A percentile compares a stretch with the other conserved stretches of the same genome.
These are phyloP conservation scores for Pipa parva DNA, from an alignment of 2,113 vertebrate species.

Conservation along the genomic window DNA sequence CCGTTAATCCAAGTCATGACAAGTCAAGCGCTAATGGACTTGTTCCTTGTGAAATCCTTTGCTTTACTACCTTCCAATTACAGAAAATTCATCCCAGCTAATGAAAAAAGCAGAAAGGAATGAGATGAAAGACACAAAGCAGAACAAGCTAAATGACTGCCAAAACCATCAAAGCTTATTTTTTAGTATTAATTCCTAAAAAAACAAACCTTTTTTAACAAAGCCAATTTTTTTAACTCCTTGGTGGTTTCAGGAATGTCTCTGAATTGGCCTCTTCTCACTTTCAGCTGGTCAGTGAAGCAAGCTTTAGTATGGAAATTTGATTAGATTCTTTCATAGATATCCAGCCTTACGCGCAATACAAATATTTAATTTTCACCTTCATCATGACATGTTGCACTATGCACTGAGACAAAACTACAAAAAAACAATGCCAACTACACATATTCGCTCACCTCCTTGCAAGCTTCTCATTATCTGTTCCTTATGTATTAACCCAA, in stretches of 20 bases:
- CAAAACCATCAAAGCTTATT: conserved; percentile 19
- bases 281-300: neutral
- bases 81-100: conserved; percentile 12
- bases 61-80: conserved; percentile 10
- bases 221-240: conserved; percentile 23
- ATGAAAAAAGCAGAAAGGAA: conserved; percentile 29
- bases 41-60: conserved; percentile 6
- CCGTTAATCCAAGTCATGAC: neutral
- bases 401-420: too few relatives aligned
- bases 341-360: neutral
- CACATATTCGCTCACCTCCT: too few relatives aligned
- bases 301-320: neutral
- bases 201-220: conserved; percentile 28
- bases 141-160: conserved; percentile 2
- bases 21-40: conserved; percentile 1
- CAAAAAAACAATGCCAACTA: too few relatives aligned
- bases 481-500: too few relatives aligned
- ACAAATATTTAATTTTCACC: too few relatives aligned
- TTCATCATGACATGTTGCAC: too few relatives aligned
- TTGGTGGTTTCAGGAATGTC: conserved; percentile 1
- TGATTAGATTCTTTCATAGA: neutral
- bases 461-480: too few relatives aligned
- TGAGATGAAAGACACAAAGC: conserved; percentile 25
- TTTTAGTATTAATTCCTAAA: conserved; percentile 27
- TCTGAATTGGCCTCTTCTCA: neutral